Percentiles rank a stretch among this genome's conserved stretches.
These are phyloP conservation scores for Netelia fuscicornis DNA, from an alignment of 2,888 invertebrate genomes.

Conservation along the genomic window DNA sequence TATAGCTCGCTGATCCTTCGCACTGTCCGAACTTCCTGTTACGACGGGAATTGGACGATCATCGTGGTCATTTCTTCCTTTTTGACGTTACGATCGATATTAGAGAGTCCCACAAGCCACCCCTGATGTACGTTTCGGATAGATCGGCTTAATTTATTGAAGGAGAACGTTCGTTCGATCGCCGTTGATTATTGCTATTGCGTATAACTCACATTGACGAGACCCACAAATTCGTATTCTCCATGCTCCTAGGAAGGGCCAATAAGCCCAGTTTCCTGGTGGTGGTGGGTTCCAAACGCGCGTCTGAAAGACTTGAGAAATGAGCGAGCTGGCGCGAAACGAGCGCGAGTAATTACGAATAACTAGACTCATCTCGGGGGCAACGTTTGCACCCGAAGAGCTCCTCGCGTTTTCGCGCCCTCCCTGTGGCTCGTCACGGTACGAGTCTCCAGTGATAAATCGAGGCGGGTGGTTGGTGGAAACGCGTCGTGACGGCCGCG, in stretches of 20 bases:
- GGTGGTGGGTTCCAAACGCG: constrained; percentile 32
- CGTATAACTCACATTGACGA: background rate
- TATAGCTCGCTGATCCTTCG: constrained; percentile 14
- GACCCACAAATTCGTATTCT: constrained; percentile 11
- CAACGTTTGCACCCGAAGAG: constrained; percentile 45
- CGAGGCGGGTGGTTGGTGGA: constrained; percentile 66
- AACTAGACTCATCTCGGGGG: constrained; percentile 73
- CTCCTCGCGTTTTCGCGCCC: constrained; percentile 45
- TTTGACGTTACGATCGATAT: constrained; percentile 6
- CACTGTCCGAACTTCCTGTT: background rate
- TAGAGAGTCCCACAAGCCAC: background rate
- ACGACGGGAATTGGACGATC: background rate
- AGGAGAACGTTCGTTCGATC: background rate
- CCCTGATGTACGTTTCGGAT: background rate
- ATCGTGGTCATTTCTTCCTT: background rate
- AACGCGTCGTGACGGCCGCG: constrained; percentile 63
- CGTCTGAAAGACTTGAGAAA: constrained; percentile 73
- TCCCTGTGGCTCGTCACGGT: constrained; percentile 54
- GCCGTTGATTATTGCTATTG: background rate
- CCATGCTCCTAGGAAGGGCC: constrained; percentile 48
- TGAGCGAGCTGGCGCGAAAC: constrained; percentile 63
- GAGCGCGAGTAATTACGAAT: constrained; percentile 77
- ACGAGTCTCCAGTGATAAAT: constrained; percentile 75
- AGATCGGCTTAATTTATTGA: background rate
- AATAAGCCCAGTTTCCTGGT: constrained; percentile 52